Evolutionary conservation across 2,113 vertebrate genomes (phyloP).

Genomic region (Chionodraco myersi): DNA sequence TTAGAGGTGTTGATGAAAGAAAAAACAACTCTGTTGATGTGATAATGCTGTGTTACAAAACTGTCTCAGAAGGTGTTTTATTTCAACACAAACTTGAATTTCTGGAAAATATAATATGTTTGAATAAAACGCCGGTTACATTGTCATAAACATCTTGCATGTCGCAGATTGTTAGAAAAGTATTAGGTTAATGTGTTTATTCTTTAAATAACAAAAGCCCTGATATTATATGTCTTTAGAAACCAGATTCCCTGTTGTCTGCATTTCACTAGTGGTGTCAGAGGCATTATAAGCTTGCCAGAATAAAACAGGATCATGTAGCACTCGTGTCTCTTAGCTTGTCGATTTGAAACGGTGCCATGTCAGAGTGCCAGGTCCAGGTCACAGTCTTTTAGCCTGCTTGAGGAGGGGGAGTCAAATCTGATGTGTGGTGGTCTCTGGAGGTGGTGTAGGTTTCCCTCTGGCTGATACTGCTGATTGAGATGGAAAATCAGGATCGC

Average conservation of each 20-base stretch:
- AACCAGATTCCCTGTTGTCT: conserved; percentile 11
- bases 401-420: conserved; percentile 36
- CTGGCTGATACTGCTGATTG: conserved; percentile 60
- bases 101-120: neutral
- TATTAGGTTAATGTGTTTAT: neutral
- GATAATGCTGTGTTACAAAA: conserved; percentile 29
- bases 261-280: conserved; percentile 25
- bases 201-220: neutral
- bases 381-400: conserved; percentile 59
- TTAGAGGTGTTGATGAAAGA: conserved; percentile 18
- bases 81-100: neutral
- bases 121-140: neutral
- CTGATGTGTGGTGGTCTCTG: conserved; percentile 37
- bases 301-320: conserved; percentile 53
- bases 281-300: conserved; percentile 19
- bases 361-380: conserved; percentile 62
- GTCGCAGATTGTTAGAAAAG: neutral
- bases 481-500: conserved; percentile 66
- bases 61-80: conserved; percentile 1
- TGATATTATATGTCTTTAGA: neutral
- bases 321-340: conserved; percentile 48
- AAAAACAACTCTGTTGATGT: conserved; percentile 37
- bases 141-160: neutral
- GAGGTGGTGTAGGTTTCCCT: conserved; percentile 59
- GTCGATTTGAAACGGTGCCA: conserved; percentile 54